Evolutionary conservation across 2,797 vertebrate species (phyloP), one percentile per base, ranked within the genome.

Genomic region (Protosalanx chinensis): DNA sequence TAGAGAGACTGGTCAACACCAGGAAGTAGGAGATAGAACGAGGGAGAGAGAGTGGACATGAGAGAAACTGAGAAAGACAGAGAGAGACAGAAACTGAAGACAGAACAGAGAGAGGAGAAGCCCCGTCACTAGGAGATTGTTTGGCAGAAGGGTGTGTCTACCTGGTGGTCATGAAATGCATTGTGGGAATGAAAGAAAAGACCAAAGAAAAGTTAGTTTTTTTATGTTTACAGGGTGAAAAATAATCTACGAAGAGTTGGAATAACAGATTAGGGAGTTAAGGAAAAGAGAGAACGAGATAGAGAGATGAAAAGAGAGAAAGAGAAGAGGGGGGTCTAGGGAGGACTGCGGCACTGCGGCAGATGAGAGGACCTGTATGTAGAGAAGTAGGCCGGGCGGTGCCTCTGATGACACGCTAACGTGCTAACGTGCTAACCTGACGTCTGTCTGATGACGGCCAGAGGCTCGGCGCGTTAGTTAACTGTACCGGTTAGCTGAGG

Each of bases 1-100:
- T 98, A 23, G 93, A 97, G 84, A 93, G 94, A 81, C 93, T 98
- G 76, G 95, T 98, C 73, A 96, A 92, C 86, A 93, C 95, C 80
- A 93, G 65, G 76, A 58, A 58, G 18, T 33, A 37, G 5, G 51
- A 18, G 62, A 49, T 51, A 60, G 69, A 60, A 27, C 23, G 29
- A 16, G 16, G 27, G 71, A 32, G 35, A 73, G 35, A 33, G 70
- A 20, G 64, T 64, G 79, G 70, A 74, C 56, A 70, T 74, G 71
- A 77, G 75, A 75, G 77, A 46, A 65, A 33, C 29, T 64, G 23
- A 12, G 62, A 68, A 27, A 56, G 51, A 56, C 18, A 56, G 6
- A 46, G 41, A 46, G 3, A 46, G 77, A 37, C 4, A 46, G 41
- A 46, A 46, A 12, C 12, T 46, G 10, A 13, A 46, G 41, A 46